Base-by-base conservation (phyloP, 1,140 invertebrate genomes). In the Mercenaria mercenaria region DNA sequence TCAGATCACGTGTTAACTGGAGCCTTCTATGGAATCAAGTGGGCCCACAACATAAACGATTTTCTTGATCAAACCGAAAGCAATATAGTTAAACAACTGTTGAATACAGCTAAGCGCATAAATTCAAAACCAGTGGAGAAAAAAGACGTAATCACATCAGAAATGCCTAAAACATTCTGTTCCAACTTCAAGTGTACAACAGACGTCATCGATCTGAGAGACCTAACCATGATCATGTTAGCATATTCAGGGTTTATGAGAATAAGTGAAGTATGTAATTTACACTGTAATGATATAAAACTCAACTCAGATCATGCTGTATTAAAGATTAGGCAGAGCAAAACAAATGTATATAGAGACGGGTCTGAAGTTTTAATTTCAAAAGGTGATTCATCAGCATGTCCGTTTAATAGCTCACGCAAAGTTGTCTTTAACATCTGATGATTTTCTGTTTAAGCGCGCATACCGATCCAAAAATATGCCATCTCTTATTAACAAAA, bases 401-500 rank as follows among this genome's bases (percentile, higher is more conserved):
- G 91, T 77, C 89, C 91, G 18, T 77, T 80, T 37, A 41, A 20
- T n/a, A 86, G 90, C 67, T 90, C 74, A 79, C 43, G 69, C 76
- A 69, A 80, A n/a, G n/a, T n/a, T n/a, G n/a, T n/a, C n/a, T n/a
- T n/a, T n/a, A n/a, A n/a, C n/a, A n/a, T n/a, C n/a, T 29, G 67
- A 69, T 32, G n/a, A 82, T 67, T 91, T 61, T 72, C 72, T 91
- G 26, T 90, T 91, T 76, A 83, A 64, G 50, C 91, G 79, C n/a
- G 77, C 69, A 20, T 91, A 80, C 32, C 79, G 80, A 29, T 90
- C n/a, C n/a, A n/a, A n/a, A n/a, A n/a, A n/a, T n/a, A n/a, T n/a
- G n/a, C n/a, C n/a, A n/a, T n/a, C n/a, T 59, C 72, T 91, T n/a
- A 88, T 88, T n/a, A 37, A 77, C 86, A 81, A 80, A 83, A 89